Percentiles rank a stretch among this genome's conserved stretches.
These are phyloP conservation scores for Clostera curtula DNA, from an alignment of 2,888 invertebrate genomes.

Conservation along the genomic window DNA sequence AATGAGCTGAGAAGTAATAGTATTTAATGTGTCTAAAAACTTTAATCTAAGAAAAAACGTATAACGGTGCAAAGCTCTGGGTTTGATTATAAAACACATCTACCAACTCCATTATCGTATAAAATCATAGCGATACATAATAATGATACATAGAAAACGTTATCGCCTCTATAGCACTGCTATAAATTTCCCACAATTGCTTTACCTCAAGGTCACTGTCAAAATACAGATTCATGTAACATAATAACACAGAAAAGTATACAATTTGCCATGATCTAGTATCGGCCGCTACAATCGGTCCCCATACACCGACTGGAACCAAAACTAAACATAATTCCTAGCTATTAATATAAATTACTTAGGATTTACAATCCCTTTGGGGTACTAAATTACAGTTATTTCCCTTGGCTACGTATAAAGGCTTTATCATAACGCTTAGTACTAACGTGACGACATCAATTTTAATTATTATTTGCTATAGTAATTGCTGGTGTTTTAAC, in stretches of 20 bases:
- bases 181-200: too few relatives aligned
- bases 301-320: conserved; percentile 49
- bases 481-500: conserved; percentile 5
- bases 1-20: too few relatives aligned
- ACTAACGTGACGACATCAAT: conserved; percentile 42
- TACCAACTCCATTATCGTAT: too few relatives aligned
- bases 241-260: conserved; percentile 25
- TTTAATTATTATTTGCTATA: conserved; percentile 54
- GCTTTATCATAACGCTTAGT: conserved; percentile 39
- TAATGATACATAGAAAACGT: too few relatives aligned
- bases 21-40: too few relatives aligned
- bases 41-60: too few relatives aligned
- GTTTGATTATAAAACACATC: too few relatives aligned
- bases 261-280: conserved; percentile 42
- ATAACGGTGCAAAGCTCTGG: too few relatives aligned
- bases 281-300: conserved; percentile 50
- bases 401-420: conserved; percentile 43
- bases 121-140: too few relatives aligned
- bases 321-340: conserved; percentile 59
- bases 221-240: conserved; percentile 7
- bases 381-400: conserved; percentile 57
- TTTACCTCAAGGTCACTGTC: conserved; percentile 1
- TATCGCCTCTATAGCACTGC: too few relatives aligned
- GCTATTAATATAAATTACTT: conserved; percentile 70
- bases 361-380: conserved; percentile 62